Conservation (phyloP, 2,113 vertebrate genomes). For the Ictalurus punctatus region DNA sequence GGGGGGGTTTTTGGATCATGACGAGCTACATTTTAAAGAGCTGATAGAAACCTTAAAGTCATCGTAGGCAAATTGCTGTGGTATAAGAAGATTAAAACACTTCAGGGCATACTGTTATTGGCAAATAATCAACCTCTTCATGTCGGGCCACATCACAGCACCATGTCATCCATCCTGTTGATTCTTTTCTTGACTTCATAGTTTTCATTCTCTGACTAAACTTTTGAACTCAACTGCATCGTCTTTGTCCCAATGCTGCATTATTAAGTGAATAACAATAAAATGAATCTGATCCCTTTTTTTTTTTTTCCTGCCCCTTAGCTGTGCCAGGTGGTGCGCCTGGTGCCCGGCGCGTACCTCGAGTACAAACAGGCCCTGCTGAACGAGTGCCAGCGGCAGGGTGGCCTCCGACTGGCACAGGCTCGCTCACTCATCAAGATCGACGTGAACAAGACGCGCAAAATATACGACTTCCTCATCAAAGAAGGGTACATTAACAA, state of each 20-base stretch:
- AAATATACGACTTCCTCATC: conserved; percentile 98
- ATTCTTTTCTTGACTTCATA: neutral
- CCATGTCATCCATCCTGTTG: neutral
- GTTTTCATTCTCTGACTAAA: neutral
- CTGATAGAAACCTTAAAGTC: neutral
- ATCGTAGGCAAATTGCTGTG: neutral
- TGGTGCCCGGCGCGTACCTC: conserved; percentile 97
- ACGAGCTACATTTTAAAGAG: neutral
- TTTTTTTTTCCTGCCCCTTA: conserved; percentile 60
- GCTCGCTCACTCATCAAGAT: conserved; percentile 98
- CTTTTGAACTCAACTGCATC: neutral
- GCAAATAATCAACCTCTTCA: neutral
- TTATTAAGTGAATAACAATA: neutral
- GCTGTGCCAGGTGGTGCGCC: conserved; percentile 95
- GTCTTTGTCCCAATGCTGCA: neutral
- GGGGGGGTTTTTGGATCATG: neutral
- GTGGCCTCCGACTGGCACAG: conserved; percentile 91
- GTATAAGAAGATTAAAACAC: neutral
- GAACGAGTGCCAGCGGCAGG: conserved; percentile 93
- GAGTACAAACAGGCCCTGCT: conserved; percentile 96
- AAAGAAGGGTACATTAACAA: conserved; percentile 96
- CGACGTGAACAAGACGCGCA: conserved; percentile 98
- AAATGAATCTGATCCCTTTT: neutral
- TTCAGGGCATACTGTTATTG: neutral
- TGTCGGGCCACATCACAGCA: neutral